phyloP scores from a whole-genome alignment of 37 sponge, comb jelly and placozoan species.

The Dysidea cf. avara region DNA sequence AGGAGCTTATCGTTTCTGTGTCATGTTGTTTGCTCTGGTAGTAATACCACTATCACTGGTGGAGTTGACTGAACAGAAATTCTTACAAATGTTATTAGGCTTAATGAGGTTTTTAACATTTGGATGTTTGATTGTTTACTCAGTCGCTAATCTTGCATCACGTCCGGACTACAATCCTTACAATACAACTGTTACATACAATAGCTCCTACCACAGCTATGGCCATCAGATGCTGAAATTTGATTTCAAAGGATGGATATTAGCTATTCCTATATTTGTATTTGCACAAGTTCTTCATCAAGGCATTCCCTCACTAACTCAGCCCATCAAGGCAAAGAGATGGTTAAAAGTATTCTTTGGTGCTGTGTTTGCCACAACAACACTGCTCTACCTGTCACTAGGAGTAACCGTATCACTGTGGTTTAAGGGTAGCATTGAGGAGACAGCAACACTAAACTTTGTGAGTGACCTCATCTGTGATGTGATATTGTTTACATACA shows the following conservation, averaged over 20 bases:
- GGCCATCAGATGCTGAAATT: too few species aligned
- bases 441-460: conserved; percentile 83
- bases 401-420: conserved; percentile 76
- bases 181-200: too few species aligned
- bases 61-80: too few species aligned
- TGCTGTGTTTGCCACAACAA: conserved; percentile 38
- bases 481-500: too few species aligned
- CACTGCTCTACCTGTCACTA: conserved; percentile 62
- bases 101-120: too few species aligned
- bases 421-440: conserved; percentile 53
- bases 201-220: too few species aligned
- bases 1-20: conserved; percentile 68
- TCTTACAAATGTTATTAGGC: too few species aligned
- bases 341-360: conserved; percentile 42
- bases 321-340: conserved; percentile 67
- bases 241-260: conserved; percentile 60
- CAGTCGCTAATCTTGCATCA: too few species aligned
- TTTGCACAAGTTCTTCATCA: conserved; percentile 81
- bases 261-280: conserved; percentile 67
- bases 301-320: conserved; percentile 76
- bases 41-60: too few species aligned
- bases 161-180: too few species aligned
- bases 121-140: too few species aligned
- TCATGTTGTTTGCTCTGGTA: conserved; percentile 70
- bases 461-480: conserved; percentile 52